Evolutionary conservation across 2,888 invertebrate genomes (phyloP).

Genomic region (Plusia festucae): DNA sequence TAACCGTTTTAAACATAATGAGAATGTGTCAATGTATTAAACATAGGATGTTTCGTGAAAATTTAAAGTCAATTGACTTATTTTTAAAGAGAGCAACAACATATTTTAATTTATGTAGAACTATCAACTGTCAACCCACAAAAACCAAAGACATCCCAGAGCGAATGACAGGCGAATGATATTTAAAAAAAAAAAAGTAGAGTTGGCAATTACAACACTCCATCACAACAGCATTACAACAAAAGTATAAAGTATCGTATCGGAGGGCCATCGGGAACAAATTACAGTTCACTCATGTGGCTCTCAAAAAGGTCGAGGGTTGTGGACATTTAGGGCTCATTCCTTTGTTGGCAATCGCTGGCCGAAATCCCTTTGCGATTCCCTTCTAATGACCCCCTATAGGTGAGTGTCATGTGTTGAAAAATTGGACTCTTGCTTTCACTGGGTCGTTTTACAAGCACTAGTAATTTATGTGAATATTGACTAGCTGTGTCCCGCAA

Average conservation of each 20-base stretch:
- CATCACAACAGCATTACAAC: conserved; percentile 35
- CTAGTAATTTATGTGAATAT: too few species aligned
- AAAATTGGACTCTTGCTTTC: background rate
- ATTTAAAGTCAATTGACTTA: too few species aligned
- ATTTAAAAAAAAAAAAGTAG: background rate
- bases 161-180: too few species aligned
- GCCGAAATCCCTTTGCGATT: conserved; percentile 45
- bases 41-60: too few species aligned
- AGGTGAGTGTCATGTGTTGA: conserved; percentile 21
- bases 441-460: background rate
- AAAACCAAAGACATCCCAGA: too few species aligned
- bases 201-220: background rate
- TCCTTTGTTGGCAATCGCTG: conserved; percentile 47
- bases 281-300: conserved; percentile 51
- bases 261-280: conserved; percentile 36
- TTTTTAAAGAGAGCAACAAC: too few species aligned
- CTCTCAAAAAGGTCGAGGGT: conserved; percentile 55
- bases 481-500: too few species aligned
- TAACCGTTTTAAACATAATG: too few species aligned
- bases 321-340: conserved; percentile 40
- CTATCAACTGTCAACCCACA: too few species aligned
- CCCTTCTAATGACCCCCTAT: conserved; percentile 45
- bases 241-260: conserved; percentile 38
- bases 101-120: too few species aligned
- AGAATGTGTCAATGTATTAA: background rate